These are phyloP conservation scores for Sebastolobus altivelis DNA, from an alignment of 2,797 vertebrate species.

Conservation along the genomic window DNA sequence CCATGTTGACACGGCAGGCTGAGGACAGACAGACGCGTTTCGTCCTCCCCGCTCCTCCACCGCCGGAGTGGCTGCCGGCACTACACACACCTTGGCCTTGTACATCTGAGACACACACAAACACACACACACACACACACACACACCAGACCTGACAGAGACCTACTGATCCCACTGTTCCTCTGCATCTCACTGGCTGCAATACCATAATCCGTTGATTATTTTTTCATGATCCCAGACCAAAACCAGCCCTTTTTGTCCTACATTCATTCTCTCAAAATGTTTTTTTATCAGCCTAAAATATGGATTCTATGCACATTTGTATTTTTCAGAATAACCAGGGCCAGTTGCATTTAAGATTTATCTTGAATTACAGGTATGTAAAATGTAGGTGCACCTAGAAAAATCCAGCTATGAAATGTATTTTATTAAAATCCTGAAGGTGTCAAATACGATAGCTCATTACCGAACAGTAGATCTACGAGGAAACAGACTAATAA, in stretches of 20 bases:
- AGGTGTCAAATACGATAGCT: neutral
- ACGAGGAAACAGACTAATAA: neutral
- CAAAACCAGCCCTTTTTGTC: neutral
- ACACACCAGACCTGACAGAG: constrained; percentile 19
- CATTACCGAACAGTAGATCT: neutral
- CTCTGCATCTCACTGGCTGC: neutral
- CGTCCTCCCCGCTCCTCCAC: constrained; percentile 14
- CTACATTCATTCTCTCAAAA: neutral
- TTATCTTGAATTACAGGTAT: neutral
- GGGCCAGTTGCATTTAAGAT: neutral
- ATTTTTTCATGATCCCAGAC: neutral
- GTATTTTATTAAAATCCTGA: neutral
- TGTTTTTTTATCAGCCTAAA: neutral
- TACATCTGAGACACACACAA: constrained; percentile 6
- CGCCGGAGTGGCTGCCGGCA: constrained; percentile 29
- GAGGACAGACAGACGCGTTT: constrained; percentile 40
- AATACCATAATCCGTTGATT: neutral
- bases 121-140: constrained; percentile 15
- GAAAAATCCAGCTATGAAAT: neutral
- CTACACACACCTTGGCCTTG: constrained; percentile 15
- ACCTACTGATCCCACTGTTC: neutral
- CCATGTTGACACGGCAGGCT: constrained; percentile 47
- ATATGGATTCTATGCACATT: too few species aligned
- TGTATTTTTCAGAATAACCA: neutral
- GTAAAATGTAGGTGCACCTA: neutral